phyloP scores from a whole-genome alignment of 2,888 invertebrate genomes.

The Monochamus alternatus region DNA sequence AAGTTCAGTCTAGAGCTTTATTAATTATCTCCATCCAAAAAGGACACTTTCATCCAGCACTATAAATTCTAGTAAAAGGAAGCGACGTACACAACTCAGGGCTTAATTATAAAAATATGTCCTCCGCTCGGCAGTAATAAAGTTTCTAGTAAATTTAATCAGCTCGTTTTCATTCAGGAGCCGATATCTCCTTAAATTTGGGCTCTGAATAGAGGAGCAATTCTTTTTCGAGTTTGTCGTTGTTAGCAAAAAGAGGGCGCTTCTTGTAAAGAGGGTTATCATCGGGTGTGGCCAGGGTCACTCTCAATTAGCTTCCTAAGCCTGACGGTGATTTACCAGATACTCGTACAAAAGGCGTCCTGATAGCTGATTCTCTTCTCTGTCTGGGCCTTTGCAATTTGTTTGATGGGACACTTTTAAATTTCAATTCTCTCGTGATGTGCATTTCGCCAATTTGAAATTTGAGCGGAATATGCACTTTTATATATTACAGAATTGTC shows the following conservation, averaged over 20 bases:
- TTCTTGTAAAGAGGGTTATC: constrained; percentile 23
- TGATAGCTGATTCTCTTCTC: constrained; percentile 28
- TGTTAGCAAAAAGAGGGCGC: constrained; percentile 29
- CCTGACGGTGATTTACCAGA: constrained; percentile 36
- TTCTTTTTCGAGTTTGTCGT: constrained; percentile 27
- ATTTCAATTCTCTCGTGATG: constrained; percentile 18
- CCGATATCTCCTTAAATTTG: constrained; percentile 23
- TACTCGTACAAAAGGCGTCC: constrained; percentile 28
- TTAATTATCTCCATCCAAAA: too few species aligned
- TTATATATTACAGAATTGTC: too few species aligned
- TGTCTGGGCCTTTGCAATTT: constrained; percentile 15
- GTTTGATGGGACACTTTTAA: constrained; percentile 18
- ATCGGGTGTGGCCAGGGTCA: constrained; percentile 29
- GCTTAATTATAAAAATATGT: too few species aligned
- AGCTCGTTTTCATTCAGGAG: constrained; percentile 14
- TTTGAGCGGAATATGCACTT: neutral
- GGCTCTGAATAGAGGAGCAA: constrained; percentile 18
- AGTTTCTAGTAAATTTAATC: constrained; percentile 26
- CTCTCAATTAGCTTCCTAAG: constrained; percentile 31
- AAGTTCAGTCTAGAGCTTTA: too few species aligned
- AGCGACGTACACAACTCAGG: too few species aligned
- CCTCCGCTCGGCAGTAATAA: neutral
- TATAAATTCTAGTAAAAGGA: too few species aligned
- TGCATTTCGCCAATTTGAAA: constrained; percentile 15
- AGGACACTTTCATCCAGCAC: too few species aligned